These are phyloP conservation scores for Drosophila kanekoi DNA, from an alignment of 2,888 invertebrate genomes.

Conservation along the genomic window DNA sequence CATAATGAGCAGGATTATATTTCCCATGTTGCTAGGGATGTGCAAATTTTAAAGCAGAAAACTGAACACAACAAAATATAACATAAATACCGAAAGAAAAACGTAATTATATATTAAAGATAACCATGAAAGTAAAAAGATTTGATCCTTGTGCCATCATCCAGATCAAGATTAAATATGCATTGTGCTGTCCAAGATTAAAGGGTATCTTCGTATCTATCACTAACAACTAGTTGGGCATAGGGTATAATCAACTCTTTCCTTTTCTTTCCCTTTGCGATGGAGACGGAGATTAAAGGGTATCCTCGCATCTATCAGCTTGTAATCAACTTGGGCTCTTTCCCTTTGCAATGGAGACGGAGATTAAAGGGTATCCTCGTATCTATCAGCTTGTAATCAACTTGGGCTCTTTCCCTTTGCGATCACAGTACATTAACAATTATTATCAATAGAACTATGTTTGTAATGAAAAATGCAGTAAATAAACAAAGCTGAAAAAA, in stretches of 20 bases:
- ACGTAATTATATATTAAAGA: neutral
- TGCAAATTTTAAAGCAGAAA: slow-evolving; percentile 39
- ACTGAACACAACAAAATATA: neutral
- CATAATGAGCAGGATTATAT: slow-evolving; percentile 23
- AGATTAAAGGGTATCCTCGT: too few species aligned
- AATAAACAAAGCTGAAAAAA: slow-evolving; percentile 31
- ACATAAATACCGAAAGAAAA: neutral
- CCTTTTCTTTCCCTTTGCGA: too few species aligned
- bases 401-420: slow-evolving; percentile 4
- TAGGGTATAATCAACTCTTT: neutral
- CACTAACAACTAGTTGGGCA: neutral
- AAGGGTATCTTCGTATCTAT: too few species aligned
- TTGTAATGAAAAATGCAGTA: slow-evolving; percentile 70
- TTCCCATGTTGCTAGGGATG: slow-evolving; percentile 48
- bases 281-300: too few species aligned
- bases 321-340: neutral
- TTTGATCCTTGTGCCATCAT: too few species aligned
- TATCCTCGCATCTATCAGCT: too few species aligned
- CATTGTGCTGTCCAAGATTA: too few species aligned
- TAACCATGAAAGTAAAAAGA: neutral
- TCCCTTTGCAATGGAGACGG: too few species aligned
- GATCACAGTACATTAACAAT: slow-evolving; percentile 35
- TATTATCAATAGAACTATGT: slow-evolving; percentile 46
- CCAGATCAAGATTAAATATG: too few species aligned
- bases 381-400: too few species aligned